Percentiles rank a stretch among this genome's conserved stretches.
Conservation (phyloP, 2,888 invertebrate genomes). For the Dioctria rufipes region DNA sequence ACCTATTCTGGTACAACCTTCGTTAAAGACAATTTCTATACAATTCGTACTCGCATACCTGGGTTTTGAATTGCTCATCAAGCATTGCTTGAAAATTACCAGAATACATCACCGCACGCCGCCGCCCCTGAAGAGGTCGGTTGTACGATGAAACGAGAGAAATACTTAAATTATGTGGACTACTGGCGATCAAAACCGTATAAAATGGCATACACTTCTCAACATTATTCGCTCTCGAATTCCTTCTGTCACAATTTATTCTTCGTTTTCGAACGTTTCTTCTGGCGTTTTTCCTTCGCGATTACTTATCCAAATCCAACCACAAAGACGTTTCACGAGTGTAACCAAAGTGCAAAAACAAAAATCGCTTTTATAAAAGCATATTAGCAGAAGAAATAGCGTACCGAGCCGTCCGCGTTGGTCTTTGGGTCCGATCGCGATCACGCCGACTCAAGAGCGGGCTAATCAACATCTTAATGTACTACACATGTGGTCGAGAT, state of each 20-base stretch:
- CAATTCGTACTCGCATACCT: neutral
- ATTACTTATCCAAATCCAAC: neutral
- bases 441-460: neutral
- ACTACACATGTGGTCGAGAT: slow-evolving; percentile 36
- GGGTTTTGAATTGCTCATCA: neutral
- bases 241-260: slow-evolving; percentile 1
- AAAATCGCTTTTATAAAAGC: slow-evolving; percentile 15
- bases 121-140: no score
- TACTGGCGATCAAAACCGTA: slow-evolving; percentile 1
- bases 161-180: neutral
- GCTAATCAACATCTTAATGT: slow-evolving; percentile 32
- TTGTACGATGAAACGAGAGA: neutral
- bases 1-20: slow-evolving; percentile 1
- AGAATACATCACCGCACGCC: neutral
- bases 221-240: neutral
- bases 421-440: neutral
- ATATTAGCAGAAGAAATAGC: slow-evolving; percentile 21
- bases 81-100: slow-evolving; percentile 10
- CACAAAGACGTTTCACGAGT: neutral
- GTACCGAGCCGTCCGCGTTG: neutral
- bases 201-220: neutral
- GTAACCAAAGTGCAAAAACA: neutral
- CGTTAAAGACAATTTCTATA: neutral
- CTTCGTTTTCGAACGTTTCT: slow-evolving; percentile 20
- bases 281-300: slow-evolving; percentile 3